Conservation (phyloP, 2,888 invertebrate species). For the Vannuccia rotundouncinata region DNA sequence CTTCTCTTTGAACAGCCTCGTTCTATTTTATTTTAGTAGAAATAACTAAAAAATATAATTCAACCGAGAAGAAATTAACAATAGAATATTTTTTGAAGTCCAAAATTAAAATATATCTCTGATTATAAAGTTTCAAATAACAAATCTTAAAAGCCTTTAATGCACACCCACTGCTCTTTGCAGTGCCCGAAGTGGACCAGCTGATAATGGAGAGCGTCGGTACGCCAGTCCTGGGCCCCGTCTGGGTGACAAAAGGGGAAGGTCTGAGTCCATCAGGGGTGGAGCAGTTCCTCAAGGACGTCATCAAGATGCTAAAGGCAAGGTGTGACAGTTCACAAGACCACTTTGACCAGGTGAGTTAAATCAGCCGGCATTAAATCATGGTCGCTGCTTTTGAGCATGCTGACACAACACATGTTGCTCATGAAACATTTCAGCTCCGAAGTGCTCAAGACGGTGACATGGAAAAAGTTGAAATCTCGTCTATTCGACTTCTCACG, state of each 20-base stretch:
- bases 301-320: conserved; percentile 47
- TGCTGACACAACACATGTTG: conserved; percentile 35
- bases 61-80: too few relatives aligned
- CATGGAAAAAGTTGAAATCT: conserved; percentile 48
- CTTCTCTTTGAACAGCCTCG: too few relatives aligned
- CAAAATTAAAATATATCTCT: too few relatives aligned
- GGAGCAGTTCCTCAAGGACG: conserved; percentile 47
- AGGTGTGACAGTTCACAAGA: conserved; percentile 35
- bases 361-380: background rate
- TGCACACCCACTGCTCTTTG: too few relatives aligned
- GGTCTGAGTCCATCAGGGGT: conserved; percentile 54
- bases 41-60: too few relatives aligned
- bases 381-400: background rate
- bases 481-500: conserved; percentile 49
- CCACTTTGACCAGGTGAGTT: conserved; percentile 47
- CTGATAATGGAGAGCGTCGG: conserved; percentile 46
- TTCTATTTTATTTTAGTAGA: too few relatives aligned
- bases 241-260: conserved; percentile 56
- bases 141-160: too few relatives aligned
- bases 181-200: background rate
- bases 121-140: too few relatives aligned
- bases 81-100: too few relatives aligned
- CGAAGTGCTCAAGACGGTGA: conserved; percentile 46
- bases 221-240: conserved; percentile 52
- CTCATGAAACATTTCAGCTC: conserved; percentile 43